phyloP scores from a whole-genome alignment of 2,113 vertebrate genomes.

The Hirundichthys speculiger region DNA sequence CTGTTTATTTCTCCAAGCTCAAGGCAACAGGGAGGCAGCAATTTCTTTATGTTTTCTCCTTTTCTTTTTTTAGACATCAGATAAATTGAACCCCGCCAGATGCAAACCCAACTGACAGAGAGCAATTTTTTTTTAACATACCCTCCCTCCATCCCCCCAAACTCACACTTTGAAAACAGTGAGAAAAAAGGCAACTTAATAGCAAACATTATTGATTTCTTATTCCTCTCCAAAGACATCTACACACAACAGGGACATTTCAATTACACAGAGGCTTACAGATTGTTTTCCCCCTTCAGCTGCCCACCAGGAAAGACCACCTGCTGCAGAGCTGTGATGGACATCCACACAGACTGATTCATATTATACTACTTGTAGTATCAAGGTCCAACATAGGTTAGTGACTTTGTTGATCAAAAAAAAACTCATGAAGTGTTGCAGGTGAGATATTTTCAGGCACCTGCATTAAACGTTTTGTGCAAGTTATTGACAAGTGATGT shows the following conservation, averaged over 20 bases:
- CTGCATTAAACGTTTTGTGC: no score
- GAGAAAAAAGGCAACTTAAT: slow-evolving; percentile 58
- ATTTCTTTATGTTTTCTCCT: slow-evolving; percentile 69
- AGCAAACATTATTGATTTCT: slow-evolving; percentile 75
- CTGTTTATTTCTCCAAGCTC: slow-evolving; percentile 80
- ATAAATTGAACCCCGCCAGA: slow-evolving; percentile 79
- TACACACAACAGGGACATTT: slow-evolving; percentile 68
- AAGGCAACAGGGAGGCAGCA: slow-evolving; percentile 76
- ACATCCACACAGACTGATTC: slow-evolving; percentile 17
- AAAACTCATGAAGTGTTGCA: background rate
- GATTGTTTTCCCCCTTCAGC: slow-evolving; percentile 34
- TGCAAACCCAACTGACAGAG: slow-evolving; percentile 77
- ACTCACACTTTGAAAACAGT: slow-evolving; percentile 39
- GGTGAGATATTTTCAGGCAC: background rate
- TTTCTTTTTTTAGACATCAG: slow-evolving; percentile 75
- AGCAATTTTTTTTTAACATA: slow-evolving; percentile 47
- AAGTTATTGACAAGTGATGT: no score
- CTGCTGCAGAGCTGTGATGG: slow-evolving; percentile 39
- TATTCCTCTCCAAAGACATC: slow-evolving; percentile 62
- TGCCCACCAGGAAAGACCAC: slow-evolving; percentile 19
- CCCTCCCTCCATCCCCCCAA: background rate
- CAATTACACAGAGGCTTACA: slow-evolving; percentile 57
- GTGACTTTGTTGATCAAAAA: background rate
- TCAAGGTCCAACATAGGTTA: background rate
- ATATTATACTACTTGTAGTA: background rate